Evolutionary conservation across 92 coral and sea anemone genomes (phyloP), one percentile per base, ranked within the genome.

Genomic region (Phenganax marumi): DNA sequence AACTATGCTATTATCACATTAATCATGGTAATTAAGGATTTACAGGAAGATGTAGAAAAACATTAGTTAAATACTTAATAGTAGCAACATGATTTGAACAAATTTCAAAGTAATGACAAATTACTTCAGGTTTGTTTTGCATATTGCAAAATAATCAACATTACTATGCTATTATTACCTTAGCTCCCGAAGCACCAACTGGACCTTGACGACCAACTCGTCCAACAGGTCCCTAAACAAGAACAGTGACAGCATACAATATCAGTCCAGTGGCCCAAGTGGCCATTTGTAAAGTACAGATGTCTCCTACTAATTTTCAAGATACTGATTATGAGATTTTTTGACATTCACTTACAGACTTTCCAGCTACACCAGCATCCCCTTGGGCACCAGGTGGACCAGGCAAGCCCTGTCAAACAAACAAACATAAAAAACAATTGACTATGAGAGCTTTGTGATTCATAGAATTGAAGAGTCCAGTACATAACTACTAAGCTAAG

Each of bases 311-410:
- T 0, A 58, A 18, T 33, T 33, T 33, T 33, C 43, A 33, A 33
- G 43, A 33, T 33, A 33, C 43, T 33, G 0, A 5, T 33, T 33
- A 33, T 33, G 43, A 33, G 5, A 33, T 33, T 33, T 33, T 33
- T 33, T 33, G 5, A 33, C 43, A 33, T 33, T 64, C 14, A 66
- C 72, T 52, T 74, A 74, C 79, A 52, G 33, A 12, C 10, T 52
- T 25, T 50, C 79, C 79, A 51, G 39, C 53, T 2, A 50, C 0
- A 51, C 79, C 79, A 51, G 49, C 63, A 52, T 25, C 62, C 6
- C 79, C 79, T 56, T 74, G 58, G 7, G 16, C 10, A 5, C 79
- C 79, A 17, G 79, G 79, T 21, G 58, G 64, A 8, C 79, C 79
- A 8, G 60, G 12, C 26, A 51, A 25, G 12, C 79, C 79, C 79